Evolutionary conservation across 2,797 vertebrate genomes (phyloP).

Genomic region (Chrysocyon brachyurus): DNA sequence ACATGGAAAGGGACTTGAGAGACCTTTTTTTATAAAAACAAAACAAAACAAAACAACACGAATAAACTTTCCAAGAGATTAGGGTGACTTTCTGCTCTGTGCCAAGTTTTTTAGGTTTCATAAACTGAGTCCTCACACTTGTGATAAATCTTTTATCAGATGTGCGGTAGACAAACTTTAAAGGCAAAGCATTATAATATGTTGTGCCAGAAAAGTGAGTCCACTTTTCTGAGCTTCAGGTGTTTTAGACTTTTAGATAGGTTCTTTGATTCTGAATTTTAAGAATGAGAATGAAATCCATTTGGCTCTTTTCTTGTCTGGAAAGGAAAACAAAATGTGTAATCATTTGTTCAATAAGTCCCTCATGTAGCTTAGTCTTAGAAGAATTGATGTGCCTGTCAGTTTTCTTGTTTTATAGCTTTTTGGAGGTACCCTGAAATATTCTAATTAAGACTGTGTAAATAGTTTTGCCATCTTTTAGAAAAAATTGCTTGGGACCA

Average conservation of each 20-base stretch:
- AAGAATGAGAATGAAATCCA: constrained; percentile 13
- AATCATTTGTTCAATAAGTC: neutral
- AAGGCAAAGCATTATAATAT: neutral
- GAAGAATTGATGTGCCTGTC: neutral
- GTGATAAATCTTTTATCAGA: constrained; percentile 4
- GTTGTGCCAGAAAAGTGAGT: neutral
- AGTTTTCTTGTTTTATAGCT: neutral
- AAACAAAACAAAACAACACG: neutral
- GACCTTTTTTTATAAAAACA: neutral
- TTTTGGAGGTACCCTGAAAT: neutral
- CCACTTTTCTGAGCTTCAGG: neutral
- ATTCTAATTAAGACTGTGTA: neutral
- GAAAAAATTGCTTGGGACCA: neutral
- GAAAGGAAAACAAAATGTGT: constrained; percentile 22
- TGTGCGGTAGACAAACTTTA: neutral
- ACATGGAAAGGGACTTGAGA: neutral
- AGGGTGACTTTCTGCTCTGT: neutral
- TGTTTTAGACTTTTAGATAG: neutral
- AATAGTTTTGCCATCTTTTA: constrained; percentile 51
- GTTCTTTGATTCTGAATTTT: constrained; percentile 23
- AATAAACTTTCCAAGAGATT: neutral
- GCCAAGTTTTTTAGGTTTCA: constrained; percentile 56
- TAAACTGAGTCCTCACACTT: neutral
- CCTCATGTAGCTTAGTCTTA: neutral
- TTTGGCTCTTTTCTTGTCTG: neutral